Conservation (phyloP, 2,888 invertebrate species). For the Clivina fossor region DNA sequence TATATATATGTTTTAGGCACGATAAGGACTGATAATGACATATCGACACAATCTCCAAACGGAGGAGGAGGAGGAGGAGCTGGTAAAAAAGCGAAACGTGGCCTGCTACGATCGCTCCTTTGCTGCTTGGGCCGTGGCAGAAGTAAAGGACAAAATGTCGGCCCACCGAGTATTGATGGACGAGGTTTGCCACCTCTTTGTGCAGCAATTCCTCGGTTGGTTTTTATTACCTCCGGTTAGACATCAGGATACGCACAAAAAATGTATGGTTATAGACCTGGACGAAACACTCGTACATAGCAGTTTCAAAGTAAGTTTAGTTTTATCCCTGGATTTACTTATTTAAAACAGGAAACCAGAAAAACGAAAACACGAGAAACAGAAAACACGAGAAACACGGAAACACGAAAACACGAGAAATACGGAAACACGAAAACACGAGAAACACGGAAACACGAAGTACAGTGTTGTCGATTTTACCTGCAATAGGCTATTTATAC, state of each 20-base stretch:
- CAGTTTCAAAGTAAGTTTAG: constrained; percentile 98
- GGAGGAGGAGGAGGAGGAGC: no score
- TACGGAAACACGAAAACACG: no score
- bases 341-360: no score
- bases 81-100: constrained; percentile 61
- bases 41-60: constrained; percentile 47
- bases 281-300: constrained; percentile 99
- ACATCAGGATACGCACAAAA: constrained; percentile 94
- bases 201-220: constrained; percentile 69
- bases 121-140: constrained; percentile 72
- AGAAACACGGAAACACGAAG: no score
- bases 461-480: no score
- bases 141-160: constrained; percentile 48
- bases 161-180: constrained; percentile 56
- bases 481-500: no score
- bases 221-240: constrained; percentile 86
- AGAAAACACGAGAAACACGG: no score
- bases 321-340: no score
- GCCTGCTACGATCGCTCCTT: constrained; percentile 81
- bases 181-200: constrained; percentile 51
- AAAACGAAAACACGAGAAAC: no score
- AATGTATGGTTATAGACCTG: constrained; percentile 99
- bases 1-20: constrained; percentile 24
- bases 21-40: constrained; percentile 51
- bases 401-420: no score